These are phyloP conservation scores for Pygmarrhopalites habei DNA, from an alignment of 1,140 invertebrate genomes.

Conservation along the genomic window DNA sequence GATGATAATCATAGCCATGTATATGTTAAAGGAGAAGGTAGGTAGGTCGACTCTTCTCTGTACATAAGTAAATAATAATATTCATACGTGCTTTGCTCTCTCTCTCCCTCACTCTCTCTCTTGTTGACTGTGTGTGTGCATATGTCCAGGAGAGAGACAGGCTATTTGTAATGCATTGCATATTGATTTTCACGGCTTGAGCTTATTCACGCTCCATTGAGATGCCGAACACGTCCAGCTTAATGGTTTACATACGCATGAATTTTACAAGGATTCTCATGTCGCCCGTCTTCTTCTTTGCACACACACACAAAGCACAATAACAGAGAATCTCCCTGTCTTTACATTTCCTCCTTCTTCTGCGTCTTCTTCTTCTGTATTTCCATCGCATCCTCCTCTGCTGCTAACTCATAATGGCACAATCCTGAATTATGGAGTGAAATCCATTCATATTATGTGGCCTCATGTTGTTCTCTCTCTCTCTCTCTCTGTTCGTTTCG, in stretches of 20 bases:
- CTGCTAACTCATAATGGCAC: no score
- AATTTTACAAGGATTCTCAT: slow-evolving; percentile 30
- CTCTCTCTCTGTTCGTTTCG: not conserved
- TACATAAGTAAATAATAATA: slow-evolving; percentile 13
- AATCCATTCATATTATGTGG: not conserved
- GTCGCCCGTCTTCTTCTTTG: slow-evolving; percentile 14
- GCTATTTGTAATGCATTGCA: slow-evolving; percentile 24
- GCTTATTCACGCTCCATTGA: slow-evolving; percentile 19
- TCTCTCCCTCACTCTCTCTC: no score
- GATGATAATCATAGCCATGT: not conserved
- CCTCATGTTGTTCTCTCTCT: not conserved
- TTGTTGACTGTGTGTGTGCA: not conserved
- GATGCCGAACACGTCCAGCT: slow-evolving; percentile 26
- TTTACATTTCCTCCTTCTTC: no score
- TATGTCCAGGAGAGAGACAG: not conserved
- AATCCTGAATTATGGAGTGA: not conserved
- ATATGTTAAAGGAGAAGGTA: no score
- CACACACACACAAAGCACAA: no score
- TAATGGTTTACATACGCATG: slow-evolving; percentile 26
- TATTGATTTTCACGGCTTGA: slow-evolving; percentile 31
- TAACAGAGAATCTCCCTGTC: not conserved
- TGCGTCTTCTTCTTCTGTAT: no score
- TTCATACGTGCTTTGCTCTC: not conserved
- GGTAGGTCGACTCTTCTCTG: no score
- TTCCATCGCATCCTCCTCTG: no score